Conservation (phyloP, 2,797 vertebrate genomes). For the Rhinogobio ventralis region DNA sequence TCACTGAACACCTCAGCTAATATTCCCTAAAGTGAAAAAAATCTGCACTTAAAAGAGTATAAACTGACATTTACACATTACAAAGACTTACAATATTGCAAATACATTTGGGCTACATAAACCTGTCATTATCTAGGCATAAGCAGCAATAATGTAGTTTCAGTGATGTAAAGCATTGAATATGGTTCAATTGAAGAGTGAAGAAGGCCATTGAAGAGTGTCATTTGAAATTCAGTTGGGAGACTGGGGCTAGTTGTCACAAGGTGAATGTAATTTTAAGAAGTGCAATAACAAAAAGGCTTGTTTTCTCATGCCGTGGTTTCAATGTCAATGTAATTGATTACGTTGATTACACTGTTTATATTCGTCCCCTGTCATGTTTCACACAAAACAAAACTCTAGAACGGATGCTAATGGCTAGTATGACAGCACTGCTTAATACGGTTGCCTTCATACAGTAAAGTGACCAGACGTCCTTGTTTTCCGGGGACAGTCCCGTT, state of each 20-base stretch:
- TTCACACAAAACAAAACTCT: too few species aligned
- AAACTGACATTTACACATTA: constrained; percentile 23
- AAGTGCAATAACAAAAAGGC: not conserved
- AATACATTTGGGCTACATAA: not conserved
- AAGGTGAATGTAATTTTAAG: not conserved
- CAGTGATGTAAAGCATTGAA: not conserved
- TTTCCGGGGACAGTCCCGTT: too few species aligned
- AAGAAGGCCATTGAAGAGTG: not conserved
- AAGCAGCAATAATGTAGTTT: not conserved
- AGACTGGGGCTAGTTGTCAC: not conserved
- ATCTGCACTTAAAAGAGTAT: not conserved
- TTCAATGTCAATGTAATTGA: not conserved
- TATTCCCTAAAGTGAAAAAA: not conserved
- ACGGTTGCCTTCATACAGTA: too few species aligned
- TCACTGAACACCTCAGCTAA: constrained; percentile 8
- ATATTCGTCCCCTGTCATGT: too few species aligned
- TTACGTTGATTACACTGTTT: too few species aligned
- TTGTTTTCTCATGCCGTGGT: not conserved
- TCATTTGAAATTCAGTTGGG: not conserved
- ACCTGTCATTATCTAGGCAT: constrained; percentile 1
- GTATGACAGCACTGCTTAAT: too few species aligned
- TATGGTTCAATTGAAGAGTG: not conserved
- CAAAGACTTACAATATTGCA: not conserved
- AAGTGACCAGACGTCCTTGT: too few species aligned
- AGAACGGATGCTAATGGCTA: too few species aligned